Base-by-base conservation (phyloP, 2,113 vertebrate genomes). In the Natator depressus region DNA sequence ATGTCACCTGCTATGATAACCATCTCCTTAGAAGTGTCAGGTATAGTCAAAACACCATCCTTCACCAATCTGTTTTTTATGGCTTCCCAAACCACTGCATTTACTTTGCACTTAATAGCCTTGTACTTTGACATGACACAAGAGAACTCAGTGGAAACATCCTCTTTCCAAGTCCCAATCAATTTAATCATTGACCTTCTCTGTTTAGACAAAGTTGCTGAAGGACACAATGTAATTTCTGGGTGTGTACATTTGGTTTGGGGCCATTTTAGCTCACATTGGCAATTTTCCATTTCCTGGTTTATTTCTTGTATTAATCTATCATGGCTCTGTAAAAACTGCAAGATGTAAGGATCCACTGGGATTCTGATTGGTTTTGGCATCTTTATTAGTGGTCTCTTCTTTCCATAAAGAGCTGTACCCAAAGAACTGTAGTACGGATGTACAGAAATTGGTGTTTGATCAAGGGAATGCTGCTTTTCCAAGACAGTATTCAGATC, bases 371-470 rank as follows among this genome's bases (percentile, higher is more conserved):
- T 3, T 0, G 98, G 89, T 24, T 98, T 97, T 24, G 99, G 99
- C 78, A 99, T 97, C 95, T 97, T 98, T 55, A 98, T 49, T 54
- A 93, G 2, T 59, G 98, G 98, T 88, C 98, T 98, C 53, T 98
- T 97, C 93, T 98, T 92, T 19, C 99, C 99, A 38, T 99, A 99
- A 20, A 99, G 98, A 51, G 98, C 98, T 27, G 96, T 96, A 83
- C 97, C 98, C 98, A 99, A 94, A 20, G 98, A 98, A 38, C 96
- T 50, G 53, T 99, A 99, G 96, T 98, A 99, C 0, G 98, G 99
- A 94, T 98, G 98, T 93, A 99, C 98, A 54, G 93, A 98, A 76
- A 99, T 89, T 0, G 89, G 93, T 1, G 96, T 96, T 57, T 97
- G 80, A 31, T 96, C 89, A 88, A 99, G 97, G 2, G 57, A 31